These are phyloP conservation scores for Atlantisia rogersi DNA, from an alignment of 2,113 vertebrate species.

Conservation along the genomic window DNA sequence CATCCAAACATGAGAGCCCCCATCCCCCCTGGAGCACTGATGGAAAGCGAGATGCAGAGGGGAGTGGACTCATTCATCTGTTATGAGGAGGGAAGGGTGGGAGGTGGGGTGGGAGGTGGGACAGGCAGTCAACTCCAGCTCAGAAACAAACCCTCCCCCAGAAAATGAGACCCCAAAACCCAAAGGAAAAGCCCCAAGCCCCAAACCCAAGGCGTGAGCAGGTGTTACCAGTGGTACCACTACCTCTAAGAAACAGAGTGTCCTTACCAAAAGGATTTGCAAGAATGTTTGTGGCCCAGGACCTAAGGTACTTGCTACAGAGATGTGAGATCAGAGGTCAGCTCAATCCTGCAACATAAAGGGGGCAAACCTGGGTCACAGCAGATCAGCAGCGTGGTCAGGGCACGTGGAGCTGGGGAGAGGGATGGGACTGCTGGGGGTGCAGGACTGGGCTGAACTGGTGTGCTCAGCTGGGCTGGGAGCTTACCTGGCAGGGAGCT, in stretches of 20 bases:
- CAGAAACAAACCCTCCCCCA: neutral
- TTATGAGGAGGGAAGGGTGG: conserved; percentile 33
- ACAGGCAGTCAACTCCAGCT: neutral
- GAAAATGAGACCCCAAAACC: neutral
- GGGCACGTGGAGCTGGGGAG: neutral
- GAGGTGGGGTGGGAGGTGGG: neutral
- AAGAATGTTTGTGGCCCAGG: conserved; percentile 79
- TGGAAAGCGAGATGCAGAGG: neutral
- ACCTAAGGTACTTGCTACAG: conserved; percentile 82
- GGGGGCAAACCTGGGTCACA: conserved; percentile 75
- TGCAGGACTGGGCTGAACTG: conserved; percentile 1
- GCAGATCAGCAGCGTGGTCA: neutral
- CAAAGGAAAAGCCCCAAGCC: neutral
- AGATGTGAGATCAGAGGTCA: conserved; percentile 88
- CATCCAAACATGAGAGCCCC: neutral
- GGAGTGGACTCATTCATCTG: neutral
- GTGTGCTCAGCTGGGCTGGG: neutral
- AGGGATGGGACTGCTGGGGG: neutral
- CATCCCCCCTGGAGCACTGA: neutral
- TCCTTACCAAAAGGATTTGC: conserved; percentile 84
- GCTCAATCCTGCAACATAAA: conserved; percentile 88
- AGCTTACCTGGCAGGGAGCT: conserved; percentile 57
- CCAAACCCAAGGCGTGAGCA: conserved; percentile 33
- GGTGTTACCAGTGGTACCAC: conserved; percentile 47
- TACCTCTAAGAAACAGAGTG: conserved; percentile 62